Conservation (phyloP, 2,113 vertebrate species). For the Cyprinodon variegatus region DNA sequence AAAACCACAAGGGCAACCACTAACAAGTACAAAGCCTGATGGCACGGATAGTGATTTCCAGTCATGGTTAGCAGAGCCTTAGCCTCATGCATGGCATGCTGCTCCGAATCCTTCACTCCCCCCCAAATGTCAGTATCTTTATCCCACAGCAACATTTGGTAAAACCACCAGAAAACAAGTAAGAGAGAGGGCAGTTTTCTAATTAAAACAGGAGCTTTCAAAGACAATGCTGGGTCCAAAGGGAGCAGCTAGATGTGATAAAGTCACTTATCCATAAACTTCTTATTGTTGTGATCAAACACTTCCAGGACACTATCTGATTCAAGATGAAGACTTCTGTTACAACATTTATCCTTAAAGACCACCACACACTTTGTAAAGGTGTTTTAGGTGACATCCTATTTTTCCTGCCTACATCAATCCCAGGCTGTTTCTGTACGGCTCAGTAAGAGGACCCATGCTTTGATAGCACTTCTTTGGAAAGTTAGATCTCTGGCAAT, state of each 20-base stretch:
- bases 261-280: conserved; percentile 57
- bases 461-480: conserved; percentile 73
- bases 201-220: conserved; percentile 67
- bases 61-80: conserved; percentile 17
- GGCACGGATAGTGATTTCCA: conserved; percentile 17
- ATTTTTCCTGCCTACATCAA: conserved; percentile 39
- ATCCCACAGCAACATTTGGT: conserved; percentile 9
- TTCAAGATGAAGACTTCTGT: conserved; percentile 53
- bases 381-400: conserved; percentile 54
- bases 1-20: conserved; percentile 56
- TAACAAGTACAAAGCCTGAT: conserved; percentile 38
- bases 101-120: not conserved
- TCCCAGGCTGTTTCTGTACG: conserved; percentile 44
- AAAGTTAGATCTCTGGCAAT: conserved; percentile 64
- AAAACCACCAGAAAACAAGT: conserved; percentile 1
- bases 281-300: conserved; percentile 47
- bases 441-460: conserved; percentile 57
- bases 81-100: not conserved
- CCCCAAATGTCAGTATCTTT: conserved; percentile 16
- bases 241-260: conserved; percentile 52
- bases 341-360: conserved; percentile 51
- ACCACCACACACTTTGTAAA: conserved; percentile 52
- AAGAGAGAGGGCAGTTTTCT: conserved; percentile 33
- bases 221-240: conserved; percentile 43
- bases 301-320: conserved; percentile 63